Percentiles rank a stretch among this genome's conserved stretches.
Conservation (phyloP, 2,113 vertebrate species). For the Campylomormyrus tamandua region DNA sequence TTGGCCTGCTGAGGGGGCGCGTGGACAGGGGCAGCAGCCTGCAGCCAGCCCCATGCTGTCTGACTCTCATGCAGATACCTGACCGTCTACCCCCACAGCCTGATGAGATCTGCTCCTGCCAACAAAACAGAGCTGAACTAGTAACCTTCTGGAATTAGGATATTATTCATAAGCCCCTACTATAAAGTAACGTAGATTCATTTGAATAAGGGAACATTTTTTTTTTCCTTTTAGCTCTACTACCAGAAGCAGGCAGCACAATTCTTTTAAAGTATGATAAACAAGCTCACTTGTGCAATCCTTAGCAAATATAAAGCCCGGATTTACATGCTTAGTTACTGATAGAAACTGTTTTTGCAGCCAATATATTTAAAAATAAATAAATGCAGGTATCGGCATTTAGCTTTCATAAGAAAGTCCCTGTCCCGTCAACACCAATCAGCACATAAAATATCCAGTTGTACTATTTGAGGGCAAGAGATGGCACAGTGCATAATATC, state of each 20-base stretch:
- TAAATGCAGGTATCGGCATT: neutral
- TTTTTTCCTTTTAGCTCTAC: neutral
- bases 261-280: neutral
- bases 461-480: neutral
- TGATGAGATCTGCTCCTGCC: neutral
- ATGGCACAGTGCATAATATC: neutral
- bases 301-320: neutral
- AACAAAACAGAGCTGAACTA: neutral
- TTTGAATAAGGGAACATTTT: neutral
- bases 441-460: neutral
- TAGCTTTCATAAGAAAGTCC: neutral
- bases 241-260: neutral
- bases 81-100: neutral
- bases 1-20: neutral
- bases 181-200: neutral
- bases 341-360: neutral
- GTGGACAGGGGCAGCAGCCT: neutral
- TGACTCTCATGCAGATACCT: neutral
- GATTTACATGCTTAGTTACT: neutral
- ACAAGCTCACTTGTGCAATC: neutral
- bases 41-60: neutral
- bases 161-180: neutral
- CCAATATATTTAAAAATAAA: neutral
- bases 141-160: neutral
- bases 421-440: neutral